Base-by-base conservation (phyloP, 2,888 invertebrate species). In the Hemicrepidius hirtus region DNA sequence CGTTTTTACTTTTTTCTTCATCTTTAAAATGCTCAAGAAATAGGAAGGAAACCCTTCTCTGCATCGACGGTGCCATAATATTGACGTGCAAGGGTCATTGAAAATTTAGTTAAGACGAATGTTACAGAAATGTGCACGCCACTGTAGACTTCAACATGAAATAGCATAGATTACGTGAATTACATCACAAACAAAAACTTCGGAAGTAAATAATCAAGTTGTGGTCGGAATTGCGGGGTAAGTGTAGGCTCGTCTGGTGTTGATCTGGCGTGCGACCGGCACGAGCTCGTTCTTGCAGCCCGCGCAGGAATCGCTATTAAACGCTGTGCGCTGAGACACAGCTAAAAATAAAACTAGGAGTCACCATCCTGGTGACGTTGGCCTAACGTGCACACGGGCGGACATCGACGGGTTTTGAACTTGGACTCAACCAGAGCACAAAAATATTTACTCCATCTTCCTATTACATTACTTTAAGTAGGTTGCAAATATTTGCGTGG, bases 341-440 rank as follows among this genome's bases (percentile, higher is more conserved):
- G 72, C 77, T 77, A 77, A 76, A 77, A 77, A 77, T 77, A 77
- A 73, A 69, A 60, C 28, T 60, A 60, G 68, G 68, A 75, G 68
- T 74, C 73, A 67, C 71, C 74, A 71, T 72, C 70, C 69, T 65
- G 64, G 72, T 68, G 75, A 75, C 72, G 72, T 74, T 71, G 70
- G 50, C 63, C 63, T 67, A 70, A 68, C 68, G 65, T 69, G 63
- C 67, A 67, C 72, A 72, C 59, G 70, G 53, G 55, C 63, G 66
- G 44, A 46, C 67, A 59, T 53, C 62, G 44, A 35, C 41, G 44
- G 35, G 10, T 21, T 46, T 65, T 55, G 46, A 72, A 64, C 68
- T 72, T 63, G 63, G 55, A 62, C 62, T 69, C 69, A 63, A 55
- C 63, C 69, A 37, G 37, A 46, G 57, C 46, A 59, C 37, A 24